phyloP scores from a whole-genome alignment of 2,888 invertebrate genomes.

The Auanema sp. region DNA sequence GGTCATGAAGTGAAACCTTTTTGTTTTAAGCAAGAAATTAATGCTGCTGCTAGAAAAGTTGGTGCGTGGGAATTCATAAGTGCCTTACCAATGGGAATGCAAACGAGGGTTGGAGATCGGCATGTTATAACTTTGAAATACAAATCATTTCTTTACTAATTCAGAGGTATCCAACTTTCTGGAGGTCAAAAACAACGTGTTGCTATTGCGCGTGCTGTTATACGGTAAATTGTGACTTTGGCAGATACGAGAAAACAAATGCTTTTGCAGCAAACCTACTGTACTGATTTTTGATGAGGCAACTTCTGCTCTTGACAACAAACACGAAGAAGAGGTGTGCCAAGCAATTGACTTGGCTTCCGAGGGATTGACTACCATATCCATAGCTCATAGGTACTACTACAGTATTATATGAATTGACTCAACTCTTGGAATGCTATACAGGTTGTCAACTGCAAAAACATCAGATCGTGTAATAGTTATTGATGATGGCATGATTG shows the following conservation, averaged over 20 bases:
- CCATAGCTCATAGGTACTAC: constrained; percentile 60
- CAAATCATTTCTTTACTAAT: background rate
- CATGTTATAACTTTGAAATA: background rate
- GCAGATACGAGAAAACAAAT: background rate
- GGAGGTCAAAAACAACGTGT: constrained; percentile 63
- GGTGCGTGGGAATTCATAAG: constrained; percentile 62
- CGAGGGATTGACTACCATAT: constrained; percentile 59
- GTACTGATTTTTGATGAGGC: constrained; percentile 58
- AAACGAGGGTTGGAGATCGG: constrained; percentile 60
- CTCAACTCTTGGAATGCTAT: background rate
- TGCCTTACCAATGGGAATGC: constrained; percentile 60
- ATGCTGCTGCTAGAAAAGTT: constrained; percentile 60
- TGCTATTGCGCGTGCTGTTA: constrained; percentile 60
- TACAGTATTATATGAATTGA: background rate
- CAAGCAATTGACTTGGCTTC: constrained; percentile 60
- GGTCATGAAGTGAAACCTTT: too few species aligned
- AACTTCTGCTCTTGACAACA: constrained; percentile 57
- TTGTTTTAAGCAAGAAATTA: constrained; percentile 49
- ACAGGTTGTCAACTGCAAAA: constrained; percentile 49
- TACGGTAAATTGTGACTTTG: constrained; percentile 22
- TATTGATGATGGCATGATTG: constrained; percentile 55
- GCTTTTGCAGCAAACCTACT: constrained; percentile 32
- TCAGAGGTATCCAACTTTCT: constrained; percentile 42
- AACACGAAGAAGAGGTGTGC: constrained; percentile 62
- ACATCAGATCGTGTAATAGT: constrained; percentile 60